Conservation (phyloP, 2,113 vertebrate species). For the Pterocles gutturalis region DNA sequence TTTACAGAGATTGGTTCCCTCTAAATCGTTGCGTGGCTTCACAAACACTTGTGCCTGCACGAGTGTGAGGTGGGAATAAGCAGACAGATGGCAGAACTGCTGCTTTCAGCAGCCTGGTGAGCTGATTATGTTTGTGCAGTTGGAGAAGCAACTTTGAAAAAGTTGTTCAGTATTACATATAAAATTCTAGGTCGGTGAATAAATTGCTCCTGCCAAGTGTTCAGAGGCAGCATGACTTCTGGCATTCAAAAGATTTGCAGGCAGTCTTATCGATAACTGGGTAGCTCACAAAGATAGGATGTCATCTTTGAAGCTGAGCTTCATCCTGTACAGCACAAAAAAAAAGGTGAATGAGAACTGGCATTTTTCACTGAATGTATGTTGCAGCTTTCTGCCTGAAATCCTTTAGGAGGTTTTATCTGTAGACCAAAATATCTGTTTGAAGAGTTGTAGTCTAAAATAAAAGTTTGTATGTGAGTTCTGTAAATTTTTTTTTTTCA, state of each 20-base stretch:
- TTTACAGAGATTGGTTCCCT: not conserved
- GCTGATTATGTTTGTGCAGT: slow-evolving; percentile 53
- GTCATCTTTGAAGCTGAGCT: not conserved
- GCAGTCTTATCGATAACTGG: not conserved
- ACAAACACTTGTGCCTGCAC: slow-evolving; percentile 44
- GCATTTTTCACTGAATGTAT: not conserved
- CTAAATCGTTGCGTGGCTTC: not conserved
- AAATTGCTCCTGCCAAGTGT: not conserved
- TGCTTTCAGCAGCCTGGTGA: slow-evolving; percentile 67
- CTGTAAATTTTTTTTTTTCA: not conserved
- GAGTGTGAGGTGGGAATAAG: slow-evolving; percentile 57
- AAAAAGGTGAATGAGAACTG: not conserved
- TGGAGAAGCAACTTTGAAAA: slow-evolving; percentile 36
- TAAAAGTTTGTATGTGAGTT: not conserved
- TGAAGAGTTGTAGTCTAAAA: not conserved
- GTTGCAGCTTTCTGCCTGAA: not conserved
- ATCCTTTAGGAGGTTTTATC: not conserved
- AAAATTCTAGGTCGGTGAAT: not conserved
- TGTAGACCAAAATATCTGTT: not conserved
- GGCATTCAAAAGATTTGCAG: not conserved
- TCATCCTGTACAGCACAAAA: not conserved
- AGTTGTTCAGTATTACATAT: slow-evolving; percentile 3
- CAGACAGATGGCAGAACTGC: slow-evolving; percentile 72
- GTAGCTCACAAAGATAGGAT: not conserved
- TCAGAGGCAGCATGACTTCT: not conserved